Evolutionary conservation across 2,113 vertebrate species (phyloP), one percentile per base, ranked within the genome.

Genomic region (Pelobates fuscus): DNA sequence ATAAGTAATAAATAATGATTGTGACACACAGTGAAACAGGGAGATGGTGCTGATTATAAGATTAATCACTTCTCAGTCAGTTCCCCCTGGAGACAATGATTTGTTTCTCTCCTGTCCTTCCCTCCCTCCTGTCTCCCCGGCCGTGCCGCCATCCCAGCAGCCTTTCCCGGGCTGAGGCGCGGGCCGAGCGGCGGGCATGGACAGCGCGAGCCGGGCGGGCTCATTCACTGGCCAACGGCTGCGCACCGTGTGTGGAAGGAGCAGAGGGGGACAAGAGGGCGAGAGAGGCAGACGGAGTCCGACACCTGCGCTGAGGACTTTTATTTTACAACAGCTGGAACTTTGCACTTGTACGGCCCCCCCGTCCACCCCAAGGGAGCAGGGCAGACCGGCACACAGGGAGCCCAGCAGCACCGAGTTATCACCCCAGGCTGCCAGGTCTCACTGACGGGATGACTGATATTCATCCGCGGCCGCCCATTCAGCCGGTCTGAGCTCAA

Each of bases 71-170:
- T n/a, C n/a, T n/a, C n/a, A 12, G 2, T 25, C n/a, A 26, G 67
- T 41, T 59, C 30, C 3, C 21, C 11, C 25, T 0, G 8, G 15
- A 61, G 2, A 71, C 69, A 71, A 62, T n/a, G n/a, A n/a, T n/a
- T n/a, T n/a, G n/a, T n/a, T n/a, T 20, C 10, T 24, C 70, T 59
- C 70, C 62, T 64, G 46, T 15, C 14, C 2, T 71, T 75, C n/a
- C 59, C 62, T 52, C 66, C 79, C 68, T 64, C 67, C 57, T 24
- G 71, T 64, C 77, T 21, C 81, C 83, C 90, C 87, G 86, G 84
- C 82, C 78, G 71, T 77, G 64, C 80, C 80, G 86, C 87, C 85
- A 88, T 88, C 89, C 88, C 89, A 89, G 87, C 87, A 83, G 84
- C 82, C 79, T 84, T 54, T 77, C 79, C 83, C 73, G 73, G 73